Conservation (phyloP, 2,888 invertebrate genomes). For the Ormyrus nitidulus region DNA sequence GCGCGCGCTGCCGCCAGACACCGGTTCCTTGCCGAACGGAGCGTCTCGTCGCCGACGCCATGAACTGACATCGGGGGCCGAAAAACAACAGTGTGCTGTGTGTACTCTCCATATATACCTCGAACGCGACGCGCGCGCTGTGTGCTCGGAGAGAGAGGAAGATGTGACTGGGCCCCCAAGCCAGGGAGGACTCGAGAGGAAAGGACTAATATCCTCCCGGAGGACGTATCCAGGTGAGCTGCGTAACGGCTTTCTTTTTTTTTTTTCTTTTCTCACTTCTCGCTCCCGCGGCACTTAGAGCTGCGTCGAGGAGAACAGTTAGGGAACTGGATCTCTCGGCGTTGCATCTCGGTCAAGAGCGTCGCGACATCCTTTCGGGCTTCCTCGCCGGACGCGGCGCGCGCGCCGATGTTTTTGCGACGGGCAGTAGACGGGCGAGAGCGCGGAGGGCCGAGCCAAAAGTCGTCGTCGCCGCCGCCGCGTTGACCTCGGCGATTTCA, state of each 20-base stretch:
- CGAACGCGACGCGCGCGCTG: neutral
- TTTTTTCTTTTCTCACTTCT: neutral
- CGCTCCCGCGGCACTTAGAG: neutral
- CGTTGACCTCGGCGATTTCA: slow-evolving; percentile 63
- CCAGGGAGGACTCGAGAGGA: slow-evolving; percentile 55
- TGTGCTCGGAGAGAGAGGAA: slow-evolving; percentile 47
- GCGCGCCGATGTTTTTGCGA: slow-evolving; percentile 62
- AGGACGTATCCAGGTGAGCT: neutral
- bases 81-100: neutral
- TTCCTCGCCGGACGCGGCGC: neutral
- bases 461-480: slow-evolving; percentile 48
- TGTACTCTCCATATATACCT: neutral
- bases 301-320: slow-evolving; percentile 9
- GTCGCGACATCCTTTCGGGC: no score
- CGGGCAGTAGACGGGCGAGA: slow-evolving; percentile 59
- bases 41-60: neutral
- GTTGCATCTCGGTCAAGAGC: slow-evolving; percentile 11
- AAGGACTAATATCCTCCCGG: slow-evolving; percentile 61
- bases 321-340: slow-evolving; percentile 29
- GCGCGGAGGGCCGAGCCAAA: slow-evolving; percentile 56
- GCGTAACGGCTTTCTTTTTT: neutral
- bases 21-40: slow-evolving; percentile 31
- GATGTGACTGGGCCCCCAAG: slow-evolving; percentile 4
- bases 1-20: slow-evolving; percentile 11
- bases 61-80: neutral